phyloP scores from a whole-genome alignment of 2,797 vertebrate species.

The Labeo calbasu region DNA sequence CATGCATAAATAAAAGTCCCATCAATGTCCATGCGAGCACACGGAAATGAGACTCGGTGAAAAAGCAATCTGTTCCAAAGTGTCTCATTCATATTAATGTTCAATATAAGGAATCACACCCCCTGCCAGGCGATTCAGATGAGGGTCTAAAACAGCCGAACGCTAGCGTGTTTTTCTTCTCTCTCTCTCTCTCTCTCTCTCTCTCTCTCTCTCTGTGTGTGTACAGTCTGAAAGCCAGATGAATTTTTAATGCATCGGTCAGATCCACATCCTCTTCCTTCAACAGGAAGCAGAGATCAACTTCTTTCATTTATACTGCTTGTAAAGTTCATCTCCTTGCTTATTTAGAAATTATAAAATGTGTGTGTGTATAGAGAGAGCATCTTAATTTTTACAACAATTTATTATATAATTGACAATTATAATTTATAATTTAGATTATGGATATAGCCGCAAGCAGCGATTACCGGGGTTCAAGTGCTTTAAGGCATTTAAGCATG shows the following conservation, averaged over 20 bases:
- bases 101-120: slow-evolving; percentile 29
- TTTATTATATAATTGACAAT: too few species aligned
- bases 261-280: slow-evolving; percentile 44
- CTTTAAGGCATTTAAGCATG: too few species aligned
- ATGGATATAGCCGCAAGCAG: too few species aligned
- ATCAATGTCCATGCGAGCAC: neutral
- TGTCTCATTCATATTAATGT: slow-evolving; percentile 53
- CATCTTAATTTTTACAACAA: too few species aligned
- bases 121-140: slow-evolving; percentile 25
- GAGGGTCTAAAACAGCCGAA: neutral
- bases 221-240: slow-evolving; percentile 30
- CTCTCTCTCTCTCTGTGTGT: neutral
- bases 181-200: neutral
- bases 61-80: slow-evolving; percentile 21
- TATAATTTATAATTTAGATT: too few species aligned
- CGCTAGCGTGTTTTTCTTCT: neutral
- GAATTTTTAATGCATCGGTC: slow-evolving; percentile 46
- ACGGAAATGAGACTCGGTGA: neutral
- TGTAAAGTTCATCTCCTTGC: neutral
- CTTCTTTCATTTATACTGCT: neutral
- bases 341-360: neutral
- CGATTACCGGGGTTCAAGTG: too few species aligned
- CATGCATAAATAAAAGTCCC: slow-evolving; percentile 4
- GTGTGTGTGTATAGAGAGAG: too few species aligned
- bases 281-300: slow-evolving; percentile 36